These are phyloP conservation scores for Zhuqinia jingwanae DNA, from an alignment of 2,888 invertebrate species.

Conservation along the genomic window DNA sequence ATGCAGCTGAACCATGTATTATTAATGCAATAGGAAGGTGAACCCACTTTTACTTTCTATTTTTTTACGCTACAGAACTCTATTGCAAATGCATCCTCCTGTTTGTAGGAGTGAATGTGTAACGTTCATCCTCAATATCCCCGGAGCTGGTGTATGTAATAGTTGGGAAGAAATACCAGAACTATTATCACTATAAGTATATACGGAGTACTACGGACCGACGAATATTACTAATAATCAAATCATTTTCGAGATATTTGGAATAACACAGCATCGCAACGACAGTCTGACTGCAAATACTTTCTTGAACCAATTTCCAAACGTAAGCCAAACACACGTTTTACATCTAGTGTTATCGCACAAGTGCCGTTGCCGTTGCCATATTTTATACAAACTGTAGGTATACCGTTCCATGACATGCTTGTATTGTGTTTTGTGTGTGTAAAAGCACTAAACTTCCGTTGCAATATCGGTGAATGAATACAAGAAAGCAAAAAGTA, in stretches of 20 bases:
- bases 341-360: no score
- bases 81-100: background rate
- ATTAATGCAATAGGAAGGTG: background rate
- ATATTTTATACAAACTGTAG: no score
- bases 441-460: no score
- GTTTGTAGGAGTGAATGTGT: background rate
- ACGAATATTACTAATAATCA: background rate
- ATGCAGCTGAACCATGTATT: no score
- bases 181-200: background rate
- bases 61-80: background rate
- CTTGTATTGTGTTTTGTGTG: no score
- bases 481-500: no score
- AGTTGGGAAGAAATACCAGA: background rate
- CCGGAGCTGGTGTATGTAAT: background rate
- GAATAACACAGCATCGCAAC: constrained; percentile 12
- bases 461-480: no score
- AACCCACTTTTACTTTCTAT: constrained; percentile 14
- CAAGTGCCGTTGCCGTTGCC: no score
- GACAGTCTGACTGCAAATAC: background rate
- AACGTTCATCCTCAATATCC: background rate
- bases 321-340: background rate
- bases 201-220: background rate
- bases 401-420: no score
- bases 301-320: background rate
- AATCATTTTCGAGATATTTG: background rate